Percentiles rank a stretch among this genome's conserved stretches.
phyloP scores from a whole-genome alignment of 1,140 invertebrate genomes.

The Bombus pyrosoma region DNA sequence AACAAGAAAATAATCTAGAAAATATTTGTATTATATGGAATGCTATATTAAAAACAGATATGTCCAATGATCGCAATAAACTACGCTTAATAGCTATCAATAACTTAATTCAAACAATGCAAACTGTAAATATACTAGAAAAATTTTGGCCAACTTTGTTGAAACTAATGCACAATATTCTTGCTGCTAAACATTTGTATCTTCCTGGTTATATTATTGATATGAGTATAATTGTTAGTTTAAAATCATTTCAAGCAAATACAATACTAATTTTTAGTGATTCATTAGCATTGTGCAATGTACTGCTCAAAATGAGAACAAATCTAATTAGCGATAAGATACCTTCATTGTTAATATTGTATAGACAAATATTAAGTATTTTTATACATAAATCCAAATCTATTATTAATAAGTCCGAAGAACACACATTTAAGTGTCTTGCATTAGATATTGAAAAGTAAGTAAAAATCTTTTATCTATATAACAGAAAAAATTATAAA shows the following conservation, averaged over 20 bases:
- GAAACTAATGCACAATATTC: constrained; percentile 51
- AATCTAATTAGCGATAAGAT: constrained; percentile 68
- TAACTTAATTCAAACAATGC: constrained; percentile 44
- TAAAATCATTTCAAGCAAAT: constrained; percentile 52
- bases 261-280: constrained; percentile 55
- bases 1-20: constrained; percentile 47
- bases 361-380: constrained; percentile 55
- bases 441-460: constrained; percentile 71
- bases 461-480: constrained; percentile 14
- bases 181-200: constrained; percentile 54
- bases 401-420: constrained; percentile 38
- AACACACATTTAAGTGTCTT: constrained; percentile 55
- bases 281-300: constrained; percentile 55
- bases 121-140: constrained; percentile 29
- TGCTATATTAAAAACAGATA: constrained; percentile 57
- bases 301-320: constrained; percentile 61
- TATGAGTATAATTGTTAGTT: constrained; percentile 50
- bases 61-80: constrained; percentile 54
- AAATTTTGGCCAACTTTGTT: constrained; percentile 52
- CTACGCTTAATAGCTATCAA: constrained; percentile 50
- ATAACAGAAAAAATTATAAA: not conserved
- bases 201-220: constrained; percentile 59
- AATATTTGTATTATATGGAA: constrained; percentile 63
- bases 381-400: constrained; percentile 60
- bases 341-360: constrained; percentile 67